A percentile compares a stretch with the other conserved stretches of the same genome.
Conservation (phyloP, 2,113 vertebrate species). For the Pseudonaja textilis region DNA sequence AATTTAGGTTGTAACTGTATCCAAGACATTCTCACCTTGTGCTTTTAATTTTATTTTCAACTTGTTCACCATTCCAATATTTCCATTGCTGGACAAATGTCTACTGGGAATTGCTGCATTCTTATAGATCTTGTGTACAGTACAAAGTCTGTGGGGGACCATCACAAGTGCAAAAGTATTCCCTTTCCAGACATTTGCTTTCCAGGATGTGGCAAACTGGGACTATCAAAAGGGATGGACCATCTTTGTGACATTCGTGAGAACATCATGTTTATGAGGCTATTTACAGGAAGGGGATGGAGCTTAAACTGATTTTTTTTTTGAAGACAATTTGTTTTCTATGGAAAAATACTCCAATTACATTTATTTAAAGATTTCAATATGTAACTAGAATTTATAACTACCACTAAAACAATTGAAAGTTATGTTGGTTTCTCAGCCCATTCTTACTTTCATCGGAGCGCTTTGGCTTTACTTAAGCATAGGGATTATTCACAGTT, state of each 20-base stretch:
- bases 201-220: background rate
- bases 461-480: background rate
- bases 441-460: background rate
- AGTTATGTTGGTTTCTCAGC: background rate
- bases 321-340: background rate
- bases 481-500: fast-evolving
- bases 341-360: background rate
- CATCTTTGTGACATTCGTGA: background rate
- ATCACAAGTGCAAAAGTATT: background rate
- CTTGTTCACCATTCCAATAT: background rate
- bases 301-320: background rate
- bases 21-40: background rate
- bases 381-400: fast-evolving
- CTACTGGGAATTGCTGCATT: background rate
- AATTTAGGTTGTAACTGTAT: background rate
- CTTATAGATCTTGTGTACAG: background rate
- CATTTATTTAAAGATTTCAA: fast-evolving
- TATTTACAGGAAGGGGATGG: background rate
- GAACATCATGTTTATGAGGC: background rate
- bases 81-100: background rate
- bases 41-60: background rate
- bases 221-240: background rate
- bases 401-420: fast-evolving
- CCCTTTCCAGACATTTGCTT: background rate
- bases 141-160: background rate